Evolutionary conservation across 2,888 invertebrate genomes (phyloP), one percentile per base, ranked within the genome.

Genomic region (Dione vanillae): DNA sequence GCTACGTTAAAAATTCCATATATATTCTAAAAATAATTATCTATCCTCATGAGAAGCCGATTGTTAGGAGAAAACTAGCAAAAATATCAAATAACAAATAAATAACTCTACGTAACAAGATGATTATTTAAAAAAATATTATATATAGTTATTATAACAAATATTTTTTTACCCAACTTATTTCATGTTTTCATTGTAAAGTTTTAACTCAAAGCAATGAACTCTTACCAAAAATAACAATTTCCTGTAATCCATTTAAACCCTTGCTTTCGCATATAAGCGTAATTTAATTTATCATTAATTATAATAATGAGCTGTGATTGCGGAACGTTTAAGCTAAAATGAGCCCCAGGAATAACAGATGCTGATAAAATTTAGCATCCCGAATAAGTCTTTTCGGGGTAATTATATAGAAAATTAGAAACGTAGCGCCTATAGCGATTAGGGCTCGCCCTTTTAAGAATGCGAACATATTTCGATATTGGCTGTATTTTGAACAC

Each of bases 221-320:
- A 41, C 12, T 49, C 11, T 10, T 43, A 51, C 37, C 47, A 5
- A 14, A 54, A 43, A 52, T 54, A 52, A 61, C 49, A 37, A 43
- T 61, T 65, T 56, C 19, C 19, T 47, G 10, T 45, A 65, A 37
- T 59, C 35, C 54, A 59, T 58, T 20, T 43, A 52, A 40, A 37
- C 52, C 61, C 45, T 52, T 59, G 59, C 37, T 47, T 52, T 41
- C 47, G 51, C 49, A 62, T 70, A 61, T 66, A 68, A 71, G 68
- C 65, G 19, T 73, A 69, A 71, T 73, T 73, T 71, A 73, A 69
- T 64, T 56, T 73, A 69, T 65, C 67, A 73, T 73, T 71, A 73
- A 67, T 73, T 69, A 71, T 69, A 58, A 71, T 73, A 69, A 73
- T 71, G 71, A 58, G 62, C 67, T 65, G 51, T 61, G 67, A 73